Evolutionary conservation across 2,113 vertebrate species (phyloP).

Genomic region (Oreochromis spilurus): DNA sequence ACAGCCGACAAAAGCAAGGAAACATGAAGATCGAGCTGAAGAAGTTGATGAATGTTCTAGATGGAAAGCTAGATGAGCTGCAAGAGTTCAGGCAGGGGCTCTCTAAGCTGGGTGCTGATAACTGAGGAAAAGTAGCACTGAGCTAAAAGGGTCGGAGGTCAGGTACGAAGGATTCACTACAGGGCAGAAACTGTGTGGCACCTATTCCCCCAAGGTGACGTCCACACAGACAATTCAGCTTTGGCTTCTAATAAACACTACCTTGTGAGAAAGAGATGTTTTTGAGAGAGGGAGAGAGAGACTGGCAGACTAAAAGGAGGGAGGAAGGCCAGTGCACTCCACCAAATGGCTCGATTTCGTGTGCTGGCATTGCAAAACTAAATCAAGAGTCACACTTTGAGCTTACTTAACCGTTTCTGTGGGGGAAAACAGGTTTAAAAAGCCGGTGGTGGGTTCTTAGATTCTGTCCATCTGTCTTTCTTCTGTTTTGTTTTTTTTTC

Average conservation of each 20-base stretch:
- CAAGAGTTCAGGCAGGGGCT: conserved; percentile 92
- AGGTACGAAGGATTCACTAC: conserved; percentile 28
- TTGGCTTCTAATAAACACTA: conserved; percentile 49
- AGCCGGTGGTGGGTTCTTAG: conserved; percentile 66
- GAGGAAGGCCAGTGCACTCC: conserved; percentile 43
- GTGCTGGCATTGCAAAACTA: conserved; percentile 61
- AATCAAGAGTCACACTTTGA: conserved; percentile 57
- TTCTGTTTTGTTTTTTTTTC: conserved; percentile 5
- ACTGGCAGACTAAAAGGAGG: conserved; percentile 6
- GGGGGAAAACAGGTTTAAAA: conserved; percentile 37
- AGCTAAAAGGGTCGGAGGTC: conserved; percentile 40
- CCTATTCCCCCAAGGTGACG: conserved; percentile 60
- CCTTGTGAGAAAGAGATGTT: conserved; percentile 8
- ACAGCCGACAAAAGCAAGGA: conserved; percentile 83
- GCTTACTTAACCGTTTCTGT: conserved; percentile 56
- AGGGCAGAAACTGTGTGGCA: conserved; percentile 45
- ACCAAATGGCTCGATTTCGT: conserved; percentile 52
- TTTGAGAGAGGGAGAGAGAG: background rate
- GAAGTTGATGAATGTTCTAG: conserved; percentile 90
- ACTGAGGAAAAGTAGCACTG: conserved; percentile 67
- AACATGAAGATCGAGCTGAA: conserved; percentile 89
- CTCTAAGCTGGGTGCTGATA: conserved; percentile 86
- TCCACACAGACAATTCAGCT: conserved; percentile 46
- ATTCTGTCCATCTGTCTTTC: conserved; percentile 64
- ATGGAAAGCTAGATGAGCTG: conserved; percentile 93